Evolutionary conservation across 2,797 vertebrate species (phyloP), one percentile per base, ranked within the genome.

Genomic region (Muscicapa comitata): DNA sequence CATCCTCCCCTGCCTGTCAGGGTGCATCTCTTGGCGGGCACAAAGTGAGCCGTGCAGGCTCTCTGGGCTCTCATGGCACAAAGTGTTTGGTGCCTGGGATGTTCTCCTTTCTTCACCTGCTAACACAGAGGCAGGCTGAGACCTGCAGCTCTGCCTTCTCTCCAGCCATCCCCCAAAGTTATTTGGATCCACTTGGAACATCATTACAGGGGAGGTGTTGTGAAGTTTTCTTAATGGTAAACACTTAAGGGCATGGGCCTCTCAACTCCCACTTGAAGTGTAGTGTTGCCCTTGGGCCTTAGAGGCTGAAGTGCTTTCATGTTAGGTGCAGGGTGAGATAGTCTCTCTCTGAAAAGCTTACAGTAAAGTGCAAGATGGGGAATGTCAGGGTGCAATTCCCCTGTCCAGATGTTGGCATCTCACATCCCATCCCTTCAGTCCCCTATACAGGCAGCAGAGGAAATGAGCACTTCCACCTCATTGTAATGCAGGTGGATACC

Each of bases 131-230:
- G 31, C 66, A 53, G 28, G 68, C 25, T 6, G 24, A 83, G 88
- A 94, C 62, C 51, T 88, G 79, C 51, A 77, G n/a, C 65, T 86
- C n/a, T 94, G 54, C 25, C 35, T 75, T 65, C 47, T 83, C 25
- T 72, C 78, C 86, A 84, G n/a, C 19, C 59, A 33, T 42, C 13
- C 55, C 78, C 75, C 20, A 8, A 38, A 86, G 51, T 76, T 17
- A 43, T 37, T 68, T 81, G 66, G 26, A 72, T 94, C 17, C 37
- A 45, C 25, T 40, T 81, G 70, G 26, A 74, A 51, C 72, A 43
- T 57, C 61, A 38, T 89, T 88, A 35, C 51, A 53, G 42, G 21
- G 47, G 57, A 83, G 66, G 33, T 20, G 31, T 2, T 79, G 55
- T 26, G 19, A 57, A 48, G 61, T 82, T 74, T 89, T 77, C n/a